phyloP scores from a whole-genome alignment of 2,888 invertebrate genomes.

The Orthosia cruda region DNA sequence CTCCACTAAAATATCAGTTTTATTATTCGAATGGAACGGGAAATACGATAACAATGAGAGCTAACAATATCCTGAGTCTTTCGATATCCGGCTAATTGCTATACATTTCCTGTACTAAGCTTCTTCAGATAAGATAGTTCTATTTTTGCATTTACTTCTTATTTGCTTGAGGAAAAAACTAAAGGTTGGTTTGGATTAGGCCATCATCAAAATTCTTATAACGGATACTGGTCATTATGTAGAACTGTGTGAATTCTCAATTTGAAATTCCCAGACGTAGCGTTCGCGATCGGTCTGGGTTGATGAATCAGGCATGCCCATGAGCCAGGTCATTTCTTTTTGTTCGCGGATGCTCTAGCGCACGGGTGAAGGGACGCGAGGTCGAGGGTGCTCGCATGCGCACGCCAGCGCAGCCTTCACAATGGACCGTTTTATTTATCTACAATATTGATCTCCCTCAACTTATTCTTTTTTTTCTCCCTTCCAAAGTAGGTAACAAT shows the following conservation, averaged over 20 bases:
- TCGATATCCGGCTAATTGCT: constrained; percentile 27
- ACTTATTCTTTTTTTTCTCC: constrained; percentile 80
- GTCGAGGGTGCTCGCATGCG: constrained; percentile 66
- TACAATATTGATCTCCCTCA: constrained; percentile 85
- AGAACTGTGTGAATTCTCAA: constrained; percentile 53
- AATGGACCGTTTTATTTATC: constrained; percentile 87
- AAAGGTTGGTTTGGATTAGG: constrained; percentile 10
- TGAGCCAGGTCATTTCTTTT: constrained; percentile 58
- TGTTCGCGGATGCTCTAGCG: constrained; percentile 57
- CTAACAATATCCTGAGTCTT: constrained; percentile 40
- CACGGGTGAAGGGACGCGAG: constrained; percentile 42
- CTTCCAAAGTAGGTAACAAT: constrained; percentile 83
- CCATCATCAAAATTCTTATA: constrained; percentile 48
- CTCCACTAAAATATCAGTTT: constrained; percentile 13
- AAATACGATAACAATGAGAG: constrained; percentile 48
- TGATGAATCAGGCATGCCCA: constrained; percentile 64
- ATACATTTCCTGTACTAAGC: constrained; percentile 23
- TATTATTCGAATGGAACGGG: constrained; percentile 25
- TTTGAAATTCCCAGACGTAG: constrained; percentile 66
- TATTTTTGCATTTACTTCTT: background rate
- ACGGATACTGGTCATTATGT: constrained; percentile 52
- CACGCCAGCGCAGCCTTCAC: constrained; percentile 77
- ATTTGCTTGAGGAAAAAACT: constrained; percentile 12
- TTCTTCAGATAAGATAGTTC: constrained; percentile 2
- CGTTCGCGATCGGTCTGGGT: constrained; percentile 51